Percentiles rank a stretch among this genome's conserved stretches.
Conservation (phyloP, 2,113 vertebrate genomes). For the Ctenodactylus gundi region DNA sequence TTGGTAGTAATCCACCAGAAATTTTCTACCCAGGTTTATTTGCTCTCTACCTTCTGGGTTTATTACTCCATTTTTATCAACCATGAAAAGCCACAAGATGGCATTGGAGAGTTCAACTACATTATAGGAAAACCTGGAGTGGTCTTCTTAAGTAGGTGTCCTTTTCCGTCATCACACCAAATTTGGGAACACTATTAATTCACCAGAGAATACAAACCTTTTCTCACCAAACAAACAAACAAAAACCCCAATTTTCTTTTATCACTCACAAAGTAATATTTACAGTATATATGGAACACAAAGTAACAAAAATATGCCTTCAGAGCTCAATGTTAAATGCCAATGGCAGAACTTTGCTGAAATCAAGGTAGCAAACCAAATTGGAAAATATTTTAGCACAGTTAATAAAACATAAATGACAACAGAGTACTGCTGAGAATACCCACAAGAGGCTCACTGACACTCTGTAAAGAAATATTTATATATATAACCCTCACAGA, state of each 20-base stretch:
- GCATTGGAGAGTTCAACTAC: conserved; percentile 78
- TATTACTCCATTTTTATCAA: conserved; percentile 69
- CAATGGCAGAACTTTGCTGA: conserved; percentile 48
- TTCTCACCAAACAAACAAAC: neutral
- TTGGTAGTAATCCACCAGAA: conserved; percentile 16
- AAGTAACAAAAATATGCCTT: neutral
- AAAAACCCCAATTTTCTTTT: conserved; percentile 35
- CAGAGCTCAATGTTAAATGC: conserved; percentile 20
- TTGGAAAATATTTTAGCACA: conserved; percentile 43
- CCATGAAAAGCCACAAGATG: conserved; percentile 80
- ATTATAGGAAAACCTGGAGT: conserved; percentile 46
- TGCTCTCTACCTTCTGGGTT: neutral
- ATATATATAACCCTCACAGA: neutral
- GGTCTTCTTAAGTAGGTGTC: neutral
- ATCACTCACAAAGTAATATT: neutral
- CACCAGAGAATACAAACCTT: neutral
- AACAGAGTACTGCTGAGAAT: conserved; percentile 39
- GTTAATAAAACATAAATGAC: conserved; percentile 53
- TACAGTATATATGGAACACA: neutral
- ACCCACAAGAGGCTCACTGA: conserved; percentile 25
- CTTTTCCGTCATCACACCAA: conserved; percentile 63
- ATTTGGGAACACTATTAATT: conserved; percentile 56
- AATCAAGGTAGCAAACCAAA: conserved; percentile 46
- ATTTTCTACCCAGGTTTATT: conserved; percentile 33
- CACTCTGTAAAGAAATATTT: conserved; percentile 39